Evolutionary conservation across 2,113 vertebrate genomes (phyloP), one percentile per base, ranked within the genome.

Genomic region (Perca schrenkii): DNA sequence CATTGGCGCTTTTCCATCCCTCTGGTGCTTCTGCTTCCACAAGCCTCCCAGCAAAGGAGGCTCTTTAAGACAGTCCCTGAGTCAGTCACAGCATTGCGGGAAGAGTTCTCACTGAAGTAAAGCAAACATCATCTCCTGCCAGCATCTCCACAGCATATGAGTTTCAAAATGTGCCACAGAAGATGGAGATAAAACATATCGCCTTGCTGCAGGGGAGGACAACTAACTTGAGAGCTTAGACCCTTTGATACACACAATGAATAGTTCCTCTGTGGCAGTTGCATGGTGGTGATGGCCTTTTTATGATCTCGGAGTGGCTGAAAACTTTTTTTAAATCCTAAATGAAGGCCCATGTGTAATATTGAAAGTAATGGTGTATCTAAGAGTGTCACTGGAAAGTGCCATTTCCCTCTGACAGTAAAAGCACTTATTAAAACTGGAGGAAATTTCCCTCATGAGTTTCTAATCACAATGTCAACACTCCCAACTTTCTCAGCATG

Each of bases 61-160:
- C 77, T 80, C 65, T 64, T 86, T 67, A 66, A 70, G 54, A 82
- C 56, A 75, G 46, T 82, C 14, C 58, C 61, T 75, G 56, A 79
- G 79, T 87, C 86, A 79, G 79, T 85, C 86, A 73, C 75, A 4
- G 28, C 8, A 19, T 43, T 82, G 49, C 72, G 61, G 13, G 5
- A 72, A 58, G 80, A 77, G 22, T 49, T 91, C 65, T 78, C 47
- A 85, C 43, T 67, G 31, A 80, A 69, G 63, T 54, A 76, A 78
- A 79, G 54, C 12, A 54, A 80, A 75, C 73, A 77, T 61, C 53
- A 22, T 46, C 70, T 61, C 53, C 79, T 54, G 21, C 52, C 50
- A 54, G 50, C 71, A 28, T 47, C 58, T 75, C 61, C 15, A 57
- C 53, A 47, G 47, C 31, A 75, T 72, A 49, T 13, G 10, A 60